A percentile compares a stretch with the other conserved stretches of the same genome.
These are phyloP conservation scores for Scleropages formosus DNA, from an alignment of 2,797 vertebrate genomes.

Conservation along the genomic window DNA sequence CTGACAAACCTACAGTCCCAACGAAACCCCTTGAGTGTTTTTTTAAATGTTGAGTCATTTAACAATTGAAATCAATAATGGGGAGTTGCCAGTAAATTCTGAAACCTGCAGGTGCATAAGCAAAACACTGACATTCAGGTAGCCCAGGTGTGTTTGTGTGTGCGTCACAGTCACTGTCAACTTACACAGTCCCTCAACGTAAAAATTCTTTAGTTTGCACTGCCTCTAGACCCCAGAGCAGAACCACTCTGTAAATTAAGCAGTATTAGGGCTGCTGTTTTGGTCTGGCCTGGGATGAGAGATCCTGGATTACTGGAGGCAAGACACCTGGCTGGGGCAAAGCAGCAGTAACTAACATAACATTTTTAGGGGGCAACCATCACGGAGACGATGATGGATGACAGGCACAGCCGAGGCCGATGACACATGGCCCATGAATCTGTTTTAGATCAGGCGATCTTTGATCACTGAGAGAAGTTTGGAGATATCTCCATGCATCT, in stretches of 20 bases:
- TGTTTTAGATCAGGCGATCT: constrained; percentile 72
- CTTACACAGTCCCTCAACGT: background rate
- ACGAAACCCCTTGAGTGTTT: constrained; percentile 16
- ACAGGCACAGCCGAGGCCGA: constrained; percentile 61
- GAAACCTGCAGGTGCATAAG: constrained; percentile 13
- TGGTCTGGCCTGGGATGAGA: constrained; percentile 52
- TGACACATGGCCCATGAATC: constrained; percentile 72
- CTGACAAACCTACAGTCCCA: background rate
- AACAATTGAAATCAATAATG: constrained; percentile 16
- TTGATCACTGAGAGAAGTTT: constrained; percentile 72
- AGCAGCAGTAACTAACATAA: constrained; percentile 74
- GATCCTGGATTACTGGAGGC: constrained; percentile 71
- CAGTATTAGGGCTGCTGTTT: constrained; percentile 23
- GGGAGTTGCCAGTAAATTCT: constrained; percentile 3
- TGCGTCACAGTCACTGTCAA: background rate
- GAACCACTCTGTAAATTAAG: constrained; percentile 11
- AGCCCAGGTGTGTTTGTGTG: background rate
- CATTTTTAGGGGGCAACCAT: constrained; percentile 72
- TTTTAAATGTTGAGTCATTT: background rate
- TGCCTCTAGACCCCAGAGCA: background rate
- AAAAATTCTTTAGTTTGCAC: background rate
- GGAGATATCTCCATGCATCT: constrained; percentile 66
- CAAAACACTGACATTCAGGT: constrained; percentile 8
- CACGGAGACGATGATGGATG: constrained; percentile 71
- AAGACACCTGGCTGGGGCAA: constrained; percentile 73